Percentiles rank a stretch among this genome's conserved stretches.
phyloP scores from a whole-genome alignment of 2,797 vertebrate genomes.

The Psittacula echo region DNA sequence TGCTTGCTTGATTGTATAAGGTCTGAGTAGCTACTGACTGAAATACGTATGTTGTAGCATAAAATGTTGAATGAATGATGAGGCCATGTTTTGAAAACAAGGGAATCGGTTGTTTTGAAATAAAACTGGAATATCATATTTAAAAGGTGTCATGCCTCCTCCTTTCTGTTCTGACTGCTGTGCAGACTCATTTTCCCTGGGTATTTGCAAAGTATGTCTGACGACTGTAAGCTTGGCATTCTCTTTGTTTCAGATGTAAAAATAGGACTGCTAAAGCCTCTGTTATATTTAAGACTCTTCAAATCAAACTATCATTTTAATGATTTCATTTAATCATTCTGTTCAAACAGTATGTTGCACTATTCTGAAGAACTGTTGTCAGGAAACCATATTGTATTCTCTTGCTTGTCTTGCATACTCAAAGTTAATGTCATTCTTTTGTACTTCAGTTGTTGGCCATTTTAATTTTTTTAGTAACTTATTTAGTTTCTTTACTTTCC shows the following conservation, averaged over 20 bases:
- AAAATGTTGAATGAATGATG: slow-evolving; percentile 8
- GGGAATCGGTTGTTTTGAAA: background rate
- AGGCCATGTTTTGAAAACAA: background rate
- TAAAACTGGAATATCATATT: slow-evolving; percentile 57
- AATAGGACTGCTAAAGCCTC: background rate
- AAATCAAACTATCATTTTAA: background rate
- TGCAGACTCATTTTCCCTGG: background rate
- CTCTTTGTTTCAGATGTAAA: background rate
- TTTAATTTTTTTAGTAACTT: slow-evolving; percentile 4
- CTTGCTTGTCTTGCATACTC: background rate
- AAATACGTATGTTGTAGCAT: background rate
- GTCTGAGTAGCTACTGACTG: background rate
- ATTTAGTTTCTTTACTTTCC: slow-evolving; percentile 5
- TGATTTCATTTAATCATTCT: background rate
- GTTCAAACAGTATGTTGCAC: background rate
- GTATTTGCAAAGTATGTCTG: background rate
- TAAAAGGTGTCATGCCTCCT: background rate
- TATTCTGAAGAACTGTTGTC: background rate
- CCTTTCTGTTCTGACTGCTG: background rate
- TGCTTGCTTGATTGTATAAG: background rate
- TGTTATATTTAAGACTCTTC: background rate
- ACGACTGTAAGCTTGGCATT: background rate
- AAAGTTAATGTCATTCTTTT: background rate
- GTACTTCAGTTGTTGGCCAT: background rate
- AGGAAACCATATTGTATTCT: background rate